Evolutionary conservation across 53 echinoderm and acorn worm species (phyloP), one percentile per base, ranked within the genome.

Genomic region (Arbacia lixula): DNA sequence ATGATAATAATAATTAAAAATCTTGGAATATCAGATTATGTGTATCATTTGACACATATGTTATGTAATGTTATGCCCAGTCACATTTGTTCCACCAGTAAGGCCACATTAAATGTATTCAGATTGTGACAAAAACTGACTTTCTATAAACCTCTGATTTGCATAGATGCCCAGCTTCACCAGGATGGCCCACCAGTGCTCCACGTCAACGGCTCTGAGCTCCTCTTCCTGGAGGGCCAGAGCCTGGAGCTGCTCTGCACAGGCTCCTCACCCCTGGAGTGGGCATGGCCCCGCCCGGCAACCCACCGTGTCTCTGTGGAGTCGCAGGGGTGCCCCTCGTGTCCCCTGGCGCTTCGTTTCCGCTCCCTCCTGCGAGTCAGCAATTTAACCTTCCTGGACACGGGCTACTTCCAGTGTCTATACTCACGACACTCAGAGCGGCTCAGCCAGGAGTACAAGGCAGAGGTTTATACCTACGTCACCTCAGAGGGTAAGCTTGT

Each of bases 371-470:
- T 95, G 83, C 68, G 40, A 17, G 85, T 95, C 6, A 60, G 74
- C 10, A 72, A 85, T 12, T 66, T 88, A 72, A 71, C 41, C 8
- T 85, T 26, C 34, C 30, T 19, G 12, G 87, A 92, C n/a, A 90
- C 92, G 0, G 92, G 95, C 10, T 43, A 68, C n/a, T 95, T 92
- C 21, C 68, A 38, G 20, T 95, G 95, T 52, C 53, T 92, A 58
- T 95, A 95, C 72, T 92, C 90, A 52, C 85, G 90, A n/a, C 86
- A 92, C 57, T 69, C 86, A 12, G 85, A 86, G 31, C 83, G 79
- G 35, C 73, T 88, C 8, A 88, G 78, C 54, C 72, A 86, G 20
- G 83, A 88, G 38, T 88, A 91, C 1, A 80, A 66, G 0, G 54
- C 88, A 3, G 91, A 86, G 36, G 86, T 88, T 28, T 91, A 91